Percentiles rank a stretch among this genome's conserved stretches.
Evolutionary conservation across 2,888 invertebrate genomes (phyloP).

Genomic region (Harpalus rubripes): DNA sequence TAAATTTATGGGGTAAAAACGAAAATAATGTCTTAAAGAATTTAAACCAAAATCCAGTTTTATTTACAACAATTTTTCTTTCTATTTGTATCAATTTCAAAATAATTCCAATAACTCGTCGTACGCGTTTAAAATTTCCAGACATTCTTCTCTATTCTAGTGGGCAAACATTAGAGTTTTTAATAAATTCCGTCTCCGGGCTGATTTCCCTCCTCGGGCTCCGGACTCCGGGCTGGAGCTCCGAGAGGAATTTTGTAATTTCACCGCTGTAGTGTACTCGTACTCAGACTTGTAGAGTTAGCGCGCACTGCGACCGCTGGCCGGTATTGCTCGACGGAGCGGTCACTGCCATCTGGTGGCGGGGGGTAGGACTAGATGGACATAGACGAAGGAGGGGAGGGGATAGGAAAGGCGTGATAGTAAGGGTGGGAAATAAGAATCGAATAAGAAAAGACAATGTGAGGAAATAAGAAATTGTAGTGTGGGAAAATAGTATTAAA

Average conservation of each 20-base stretch:
- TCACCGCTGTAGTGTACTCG: conserved; percentile 31
- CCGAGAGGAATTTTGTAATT: conserved; percentile 66
- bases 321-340: conserved; percentile 67
- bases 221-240: not conserved
- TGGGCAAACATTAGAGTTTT: conserved; percentile 51
- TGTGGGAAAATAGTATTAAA: no score
- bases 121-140: not conserved
- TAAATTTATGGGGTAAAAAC: no score
- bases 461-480: not conserved
- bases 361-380: conserved; percentile 72
- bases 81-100: no score
- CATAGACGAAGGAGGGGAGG: conserved; percentile 6
- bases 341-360: conserved; percentile 73
- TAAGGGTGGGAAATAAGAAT: conserved; percentile 9
- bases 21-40: no score
- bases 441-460: not conserved
- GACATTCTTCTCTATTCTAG: conserved; percentile 10
- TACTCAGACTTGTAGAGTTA: not conserved
- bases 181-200: conserved; percentile 61
- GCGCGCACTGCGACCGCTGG: not conserved
- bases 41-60: no score
- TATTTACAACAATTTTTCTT: no score
- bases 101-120: not conserved
- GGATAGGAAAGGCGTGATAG: not conserved
- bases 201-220: conserved; percentile 41